phyloP scores from a whole-genome alignment of 2,113 vertebrate genomes.

The Melanotaenia duboulayi region DNA sequence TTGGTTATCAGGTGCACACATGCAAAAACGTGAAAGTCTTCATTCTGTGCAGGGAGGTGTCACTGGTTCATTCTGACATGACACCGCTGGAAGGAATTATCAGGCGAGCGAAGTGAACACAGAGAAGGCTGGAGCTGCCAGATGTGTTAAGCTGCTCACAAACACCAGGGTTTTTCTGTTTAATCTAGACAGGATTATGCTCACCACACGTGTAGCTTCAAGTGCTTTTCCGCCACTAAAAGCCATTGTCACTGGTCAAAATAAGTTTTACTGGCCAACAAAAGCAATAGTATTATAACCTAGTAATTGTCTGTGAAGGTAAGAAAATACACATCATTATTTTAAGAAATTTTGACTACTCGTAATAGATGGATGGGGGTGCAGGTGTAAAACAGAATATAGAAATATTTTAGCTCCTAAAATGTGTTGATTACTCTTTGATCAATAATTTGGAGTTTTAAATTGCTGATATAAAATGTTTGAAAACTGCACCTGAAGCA shows the following conservation, averaged over 20 bases:
- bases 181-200: conserved; percentile 66
- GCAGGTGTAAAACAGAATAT: no score
- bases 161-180: conserved; percentile 39
- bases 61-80: conserved; percentile 4
- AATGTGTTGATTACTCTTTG: no score
- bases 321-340: no score
- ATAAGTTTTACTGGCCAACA: not conserved
- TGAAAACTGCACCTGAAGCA: no score
- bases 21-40: not conserved
- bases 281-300: not conserved
- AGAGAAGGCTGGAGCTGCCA: conserved; percentile 45
- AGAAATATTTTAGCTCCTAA: no score
- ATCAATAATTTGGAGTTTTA: no score
- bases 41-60: conserved; percentile 41
- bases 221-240: not conserved
- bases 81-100: conserved; percentile 6
- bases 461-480: no score
- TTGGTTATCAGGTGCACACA: conserved; percentile 7
- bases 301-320: no score
- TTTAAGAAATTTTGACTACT: no score
- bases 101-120: conserved; percentile 48
- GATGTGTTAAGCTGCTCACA: conserved; percentile 64
- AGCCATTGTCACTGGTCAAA: not conserved
- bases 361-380: no score
- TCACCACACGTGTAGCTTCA: conserved; percentile 60